Percentiles rank a stretch among this genome's conserved stretches.
These are phyloP conservation scores for Drosophila sproati DNA, from an alignment of 1,140 invertebrate species.

Conservation along the genomic window DNA sequence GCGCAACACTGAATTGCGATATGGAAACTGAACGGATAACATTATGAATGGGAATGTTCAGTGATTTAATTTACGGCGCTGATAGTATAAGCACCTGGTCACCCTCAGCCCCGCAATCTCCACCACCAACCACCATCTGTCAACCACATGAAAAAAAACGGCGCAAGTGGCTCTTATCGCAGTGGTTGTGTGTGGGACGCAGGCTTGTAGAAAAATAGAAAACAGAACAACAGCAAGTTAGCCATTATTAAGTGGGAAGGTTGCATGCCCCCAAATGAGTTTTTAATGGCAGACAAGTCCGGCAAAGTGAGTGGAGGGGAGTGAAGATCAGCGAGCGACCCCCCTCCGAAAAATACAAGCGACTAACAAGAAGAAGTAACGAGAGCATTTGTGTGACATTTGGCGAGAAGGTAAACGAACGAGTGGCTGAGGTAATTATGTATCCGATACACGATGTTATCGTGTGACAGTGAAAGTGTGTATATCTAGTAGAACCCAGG, in stretches of 20 bases:
- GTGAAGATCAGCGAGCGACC: neutral
- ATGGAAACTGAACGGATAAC: slow-evolving; percentile 18
- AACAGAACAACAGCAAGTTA: neutral
- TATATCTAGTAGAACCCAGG: too few species aligned
- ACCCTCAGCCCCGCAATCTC: neutral
- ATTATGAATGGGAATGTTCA: slow-evolving; percentile 28
- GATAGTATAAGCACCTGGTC: neutral
- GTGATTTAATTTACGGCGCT: slow-evolving; percentile 27
- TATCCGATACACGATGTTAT: too few species aligned
- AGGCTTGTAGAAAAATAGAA: slow-evolving; percentile 4
- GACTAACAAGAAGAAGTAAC: neutral
- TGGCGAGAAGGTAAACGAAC: too few species aligned
- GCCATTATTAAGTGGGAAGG: neutral
- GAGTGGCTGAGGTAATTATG: too few species aligned
- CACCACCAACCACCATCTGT: neutral
- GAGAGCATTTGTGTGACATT: neutral
- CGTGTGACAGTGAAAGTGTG: too few species aligned
- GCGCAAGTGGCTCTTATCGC: slow-evolving; percentile 34
- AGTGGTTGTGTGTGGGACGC: slow-evolving; percentile 20
- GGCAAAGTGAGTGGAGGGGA: too few species aligned
- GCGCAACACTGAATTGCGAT: slow-evolving; percentile 19
- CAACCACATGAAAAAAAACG: neutral
- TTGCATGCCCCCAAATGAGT: neutral
- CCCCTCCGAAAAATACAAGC: neutral
- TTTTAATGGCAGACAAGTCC: slow-evolving; percentile 5